phyloP scores from a whole-genome alignment of 2,797 vertebrate genomes.

The Neostethus bicornis region DNA sequence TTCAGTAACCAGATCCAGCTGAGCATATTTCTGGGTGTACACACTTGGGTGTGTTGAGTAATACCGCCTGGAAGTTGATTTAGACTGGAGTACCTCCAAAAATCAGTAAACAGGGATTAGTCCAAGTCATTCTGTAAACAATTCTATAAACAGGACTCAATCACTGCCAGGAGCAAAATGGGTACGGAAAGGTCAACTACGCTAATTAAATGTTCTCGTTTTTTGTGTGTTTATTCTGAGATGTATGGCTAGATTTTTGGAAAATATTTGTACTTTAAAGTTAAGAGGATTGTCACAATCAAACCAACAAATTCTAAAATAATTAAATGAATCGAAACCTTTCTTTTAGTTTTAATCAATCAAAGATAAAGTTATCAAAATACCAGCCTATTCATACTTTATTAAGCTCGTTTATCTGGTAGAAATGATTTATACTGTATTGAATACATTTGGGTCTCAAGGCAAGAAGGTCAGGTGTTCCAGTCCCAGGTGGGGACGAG shows the following conservation, averaged over 20 bases:
- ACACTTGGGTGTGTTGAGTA: slow-evolving; percentile 64
- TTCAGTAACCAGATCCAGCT: slow-evolving; percentile 61
- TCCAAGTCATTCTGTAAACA: slow-evolving; percentile 12
- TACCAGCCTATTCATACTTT: too few species aligned
- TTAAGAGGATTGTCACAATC: not conserved
- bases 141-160: slow-evolving; percentile 4
- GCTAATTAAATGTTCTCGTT: slow-evolving; percentile 6
- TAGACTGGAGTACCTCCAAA: slow-evolving; percentile 30
- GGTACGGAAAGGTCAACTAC: not conserved
- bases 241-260: not conserved
- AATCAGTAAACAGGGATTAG: slow-evolving; percentile 28
- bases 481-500: too few species aligned
- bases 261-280: not conserved
- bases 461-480: too few species aligned
- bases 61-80: slow-evolving; percentile 57
- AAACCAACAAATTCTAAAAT: slow-evolving; percentile 4
- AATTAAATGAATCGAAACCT: not conserved
- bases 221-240: slow-evolving; percentile 12
- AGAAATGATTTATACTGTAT: too few species aligned
- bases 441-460: too few species aligned
- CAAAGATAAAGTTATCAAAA: slow-evolving; percentile 11
- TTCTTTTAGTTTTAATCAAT: slow-evolving; percentile 2
- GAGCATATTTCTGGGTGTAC: slow-evolving; percentile 40
- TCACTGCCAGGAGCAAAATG: slow-evolving; percentile 14
- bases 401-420: too few species aligned